Percentiles rank a stretch among this genome's conserved stretches.
Evolutionary conservation across 2,797 vertebrate species (phyloP).

Genomic region (Cryptoblepharus egeriae): DNA sequence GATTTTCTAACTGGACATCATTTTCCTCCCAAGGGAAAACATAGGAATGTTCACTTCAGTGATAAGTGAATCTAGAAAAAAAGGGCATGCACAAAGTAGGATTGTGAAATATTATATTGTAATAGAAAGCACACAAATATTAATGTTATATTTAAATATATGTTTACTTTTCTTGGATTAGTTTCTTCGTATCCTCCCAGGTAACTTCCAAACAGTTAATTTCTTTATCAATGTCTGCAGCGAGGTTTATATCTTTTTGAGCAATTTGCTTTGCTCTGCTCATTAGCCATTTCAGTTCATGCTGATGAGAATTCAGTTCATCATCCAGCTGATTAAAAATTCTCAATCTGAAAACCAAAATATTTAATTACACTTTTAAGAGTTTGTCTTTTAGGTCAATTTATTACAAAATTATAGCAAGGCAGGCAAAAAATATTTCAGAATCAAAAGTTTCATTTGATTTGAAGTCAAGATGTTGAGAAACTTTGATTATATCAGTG

Average conservation of each 20-base stretch:
- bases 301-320: slow-evolving; percentile 90
- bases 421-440: neutral
- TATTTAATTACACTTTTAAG: neutral
- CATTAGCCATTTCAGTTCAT: slow-evolving; percentile 90
- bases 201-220: slow-evolving; percentile 82
- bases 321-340: slow-evolving; percentile 92
- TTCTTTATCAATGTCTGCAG: slow-evolving; percentile 84
- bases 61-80: neutral
- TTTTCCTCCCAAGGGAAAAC: neutral
- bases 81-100: neutral
- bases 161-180: slow-evolving; percentile 87
- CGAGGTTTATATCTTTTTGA: slow-evolving; percentile 86
- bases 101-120: neutral
- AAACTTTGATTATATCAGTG: neutral
- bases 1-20: neutral
- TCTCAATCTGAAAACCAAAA: slow-evolving; percentile 82
- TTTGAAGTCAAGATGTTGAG: neutral
- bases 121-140: neutral
- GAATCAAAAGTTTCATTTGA: neutral
- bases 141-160: neutral
- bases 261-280: slow-evolving; percentile 92
- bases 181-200: slow-evolving; percentile 85
- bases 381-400: neutral
- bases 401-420: neutral
- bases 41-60: neutral